A percentile compares a stretch with the other conserved stretches of the same genome.
These are phyloP conservation scores for Bathynomus jamesi DNA, from an alignment of 1,140 invertebrate genomes.

Conservation along the genomic window DNA sequence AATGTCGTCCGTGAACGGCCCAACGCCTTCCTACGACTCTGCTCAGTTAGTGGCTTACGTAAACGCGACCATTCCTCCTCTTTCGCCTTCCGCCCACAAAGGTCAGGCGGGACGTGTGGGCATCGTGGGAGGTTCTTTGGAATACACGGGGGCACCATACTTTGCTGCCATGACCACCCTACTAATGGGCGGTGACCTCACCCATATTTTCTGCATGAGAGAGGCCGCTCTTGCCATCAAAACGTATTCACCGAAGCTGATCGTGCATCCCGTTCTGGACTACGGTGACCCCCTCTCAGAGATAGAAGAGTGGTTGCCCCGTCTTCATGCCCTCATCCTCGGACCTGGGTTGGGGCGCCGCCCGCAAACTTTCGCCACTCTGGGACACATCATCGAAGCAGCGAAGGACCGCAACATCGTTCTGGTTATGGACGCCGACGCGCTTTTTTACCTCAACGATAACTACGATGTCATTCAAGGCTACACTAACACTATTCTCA, in stretches of 20 bases:
- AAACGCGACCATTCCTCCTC: conserved; percentile 15
- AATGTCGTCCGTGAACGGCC: too few species aligned
- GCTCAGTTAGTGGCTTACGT: conserved; percentile 44
- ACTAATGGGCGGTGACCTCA: conserved; percentile 81
- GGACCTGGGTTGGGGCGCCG: conserved; percentile 73
- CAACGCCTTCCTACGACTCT: too few species aligned
- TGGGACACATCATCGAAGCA: conserved; percentile 31
- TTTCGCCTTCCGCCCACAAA: conserved; percentile 5
- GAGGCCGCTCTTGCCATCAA: conserved; percentile 83
- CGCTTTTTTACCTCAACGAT: conserved; percentile 72
- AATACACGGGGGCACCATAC: conserved; percentile 95
- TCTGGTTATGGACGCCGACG: conserved; percentile 91
- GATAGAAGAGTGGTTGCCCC: conserved; percentile 69
- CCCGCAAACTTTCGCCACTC: conserved; percentile 29
- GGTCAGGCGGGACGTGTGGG: conserved; percentile 80
- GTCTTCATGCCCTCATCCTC: conserved; percentile 79
- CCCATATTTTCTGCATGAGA: conserved; percentile 79
- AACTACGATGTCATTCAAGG: conserved; percentile 65
- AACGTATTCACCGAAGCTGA: conserved; percentile 91
- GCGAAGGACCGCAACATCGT: conserved; percentile 56
- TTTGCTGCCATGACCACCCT: conserved; percentile 84
- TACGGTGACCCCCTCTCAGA: conserved; percentile 53
- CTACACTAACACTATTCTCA: conserved; percentile 72
- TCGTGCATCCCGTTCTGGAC: conserved; percentile 76
- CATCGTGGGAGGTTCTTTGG: conserved; percentile 80